These are phyloP conservation scores for Phania funesta DNA, from an alignment of 2,888 invertebrate genomes.

Conservation along the genomic window DNA sequence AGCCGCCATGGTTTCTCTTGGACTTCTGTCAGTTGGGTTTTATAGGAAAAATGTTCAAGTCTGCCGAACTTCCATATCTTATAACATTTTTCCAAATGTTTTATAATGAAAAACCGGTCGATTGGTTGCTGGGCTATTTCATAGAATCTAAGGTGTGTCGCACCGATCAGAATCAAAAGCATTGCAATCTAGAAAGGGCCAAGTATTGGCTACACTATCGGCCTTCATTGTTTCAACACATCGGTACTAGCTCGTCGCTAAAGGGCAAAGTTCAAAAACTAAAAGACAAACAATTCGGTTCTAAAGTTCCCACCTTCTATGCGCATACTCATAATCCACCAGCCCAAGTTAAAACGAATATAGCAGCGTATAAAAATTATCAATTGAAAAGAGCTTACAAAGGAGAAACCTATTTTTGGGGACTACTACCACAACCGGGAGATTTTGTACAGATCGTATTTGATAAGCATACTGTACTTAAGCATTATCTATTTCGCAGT, in stretches of 20 bases:
- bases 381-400: slow-evolving; percentile 90
- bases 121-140: slow-evolving; percentile 96
- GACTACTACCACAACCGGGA: slow-evolving; percentile 89
- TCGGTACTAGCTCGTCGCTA: slow-evolving; percentile 96
- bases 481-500: slow-evolving; percentile 90
- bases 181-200: slow-evolving; percentile 89
- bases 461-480: slow-evolving; percentile 82
- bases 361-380: slow-evolving; percentile 90
- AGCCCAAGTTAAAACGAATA: slow-evolving; percentile 85
- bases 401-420: slow-evolving; percentile 96
- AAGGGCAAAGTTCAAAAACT: slow-evolving; percentile 98
- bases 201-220: slow-evolving; percentile 92
- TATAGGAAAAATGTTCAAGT: slow-evolving; percentile 95
- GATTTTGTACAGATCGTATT: slow-evolving; percentile 91
- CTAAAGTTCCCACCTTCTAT: slow-evolving; percentile 87
- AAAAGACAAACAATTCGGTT: slow-evolving; percentile 94
- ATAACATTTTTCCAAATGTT: slow-evolving; percentile 97
- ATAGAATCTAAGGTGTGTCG: slow-evolving; percentile 94
- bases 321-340: slow-evolving; percentile 88
- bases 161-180: slow-evolving; percentile 90
- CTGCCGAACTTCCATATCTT: slow-evolving; percentile 91
- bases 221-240: slow-evolving; percentile 96
- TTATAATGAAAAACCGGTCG: slow-evolving; percentile 97
- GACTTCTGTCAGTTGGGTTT: slow-evolving; percentile 97
- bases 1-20: slow-evolving; percentile 91